Percentiles rank a stretch among this genome's conserved stretches.
phyloP scores from a whole-genome alignment of 1,140 invertebrate genomes.

The Ostrea edulis region DNA sequence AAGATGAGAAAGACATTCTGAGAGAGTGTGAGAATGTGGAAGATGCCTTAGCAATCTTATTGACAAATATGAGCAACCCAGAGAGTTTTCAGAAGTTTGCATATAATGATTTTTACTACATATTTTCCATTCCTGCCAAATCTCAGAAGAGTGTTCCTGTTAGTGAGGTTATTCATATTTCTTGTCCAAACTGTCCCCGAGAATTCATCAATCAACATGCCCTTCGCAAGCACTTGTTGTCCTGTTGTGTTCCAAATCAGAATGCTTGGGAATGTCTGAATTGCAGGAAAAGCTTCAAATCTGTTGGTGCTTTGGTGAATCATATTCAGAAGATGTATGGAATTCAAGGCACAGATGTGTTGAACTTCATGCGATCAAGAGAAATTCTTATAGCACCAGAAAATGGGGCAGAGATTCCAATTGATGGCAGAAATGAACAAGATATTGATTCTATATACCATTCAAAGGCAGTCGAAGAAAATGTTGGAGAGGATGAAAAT shows the following conservation, averaged over 20 bases:
- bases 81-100: constrained; percentile 27
- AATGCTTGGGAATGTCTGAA: constrained; percentile 37
- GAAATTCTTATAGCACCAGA: constrained; percentile 29
- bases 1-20: neutral
- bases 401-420: neutral
- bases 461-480: neutral
- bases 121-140: constrained; percentile 21
- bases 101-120: constrained; percentile 17
- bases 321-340: constrained; percentile 26
- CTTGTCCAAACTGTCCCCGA: constrained; percentile 23
- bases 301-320: neutral
- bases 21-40: constrained; percentile 22
- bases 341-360: neutral
- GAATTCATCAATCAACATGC: neutral
- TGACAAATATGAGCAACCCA: constrained; percentile 10
- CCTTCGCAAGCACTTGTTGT: neutral
- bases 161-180: neutral
- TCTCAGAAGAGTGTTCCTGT: neutral
- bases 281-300: constrained; percentile 36
- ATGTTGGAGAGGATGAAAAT: neutral
- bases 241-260: constrained; percentile 17
- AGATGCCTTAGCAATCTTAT: neutral
- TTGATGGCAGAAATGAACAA: constrained; percentile 30
- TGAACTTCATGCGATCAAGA: constrained; percentile 1
- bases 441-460: neutral